Percentiles rank a stretch among this genome's conserved stretches.
Evolutionary conservation across 2,888 invertebrate species (phyloP).

Genomic region (Tetranychus piercei): DNA sequence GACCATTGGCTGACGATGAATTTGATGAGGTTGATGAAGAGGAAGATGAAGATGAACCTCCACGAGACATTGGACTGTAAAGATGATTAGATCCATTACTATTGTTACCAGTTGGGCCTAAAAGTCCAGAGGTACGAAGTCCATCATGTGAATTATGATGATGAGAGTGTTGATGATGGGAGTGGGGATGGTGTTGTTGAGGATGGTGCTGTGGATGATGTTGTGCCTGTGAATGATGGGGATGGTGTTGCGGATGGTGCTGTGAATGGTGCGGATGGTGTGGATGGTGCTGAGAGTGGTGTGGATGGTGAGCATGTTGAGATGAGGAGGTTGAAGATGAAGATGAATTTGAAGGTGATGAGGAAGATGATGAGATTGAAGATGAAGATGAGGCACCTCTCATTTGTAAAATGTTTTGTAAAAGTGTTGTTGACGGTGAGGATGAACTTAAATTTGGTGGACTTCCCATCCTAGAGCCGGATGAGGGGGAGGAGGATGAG

Average conservation of each 20-base stretch:
- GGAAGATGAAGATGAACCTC: neutral
- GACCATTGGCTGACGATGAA: neutral
- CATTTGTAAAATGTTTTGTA: conserved; percentile 31
- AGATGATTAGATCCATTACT: neutral
- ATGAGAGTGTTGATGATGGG: conserved; percentile 14
- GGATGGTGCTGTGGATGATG: too few species aligned
- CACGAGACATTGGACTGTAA: neutral
- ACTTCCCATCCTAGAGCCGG: neutral
- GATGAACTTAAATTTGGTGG: conserved; percentile 12
- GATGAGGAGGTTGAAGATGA: too few species aligned
- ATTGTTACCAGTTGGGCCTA: conserved; percentile 38
- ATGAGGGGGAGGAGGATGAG: neutral
- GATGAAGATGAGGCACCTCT: conserved; percentile 11
- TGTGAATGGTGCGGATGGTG: too few species aligned
- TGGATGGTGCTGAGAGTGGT: too few species aligned
- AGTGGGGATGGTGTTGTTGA: neutral
- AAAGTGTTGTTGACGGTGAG: conserved; percentile 27
- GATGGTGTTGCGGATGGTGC: too few species aligned
- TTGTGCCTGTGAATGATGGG: too few species aligned
- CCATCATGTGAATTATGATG: too few species aligned
- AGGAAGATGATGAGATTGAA: neutral
- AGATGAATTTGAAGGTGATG: too few species aligned
- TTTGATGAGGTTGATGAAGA: neutral
- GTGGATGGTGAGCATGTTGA: too few species aligned
- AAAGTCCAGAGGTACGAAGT: conserved; percentile 32